Conservation (phyloP, 2,888 invertebrate species). For the Acleris cristana region DNA sequence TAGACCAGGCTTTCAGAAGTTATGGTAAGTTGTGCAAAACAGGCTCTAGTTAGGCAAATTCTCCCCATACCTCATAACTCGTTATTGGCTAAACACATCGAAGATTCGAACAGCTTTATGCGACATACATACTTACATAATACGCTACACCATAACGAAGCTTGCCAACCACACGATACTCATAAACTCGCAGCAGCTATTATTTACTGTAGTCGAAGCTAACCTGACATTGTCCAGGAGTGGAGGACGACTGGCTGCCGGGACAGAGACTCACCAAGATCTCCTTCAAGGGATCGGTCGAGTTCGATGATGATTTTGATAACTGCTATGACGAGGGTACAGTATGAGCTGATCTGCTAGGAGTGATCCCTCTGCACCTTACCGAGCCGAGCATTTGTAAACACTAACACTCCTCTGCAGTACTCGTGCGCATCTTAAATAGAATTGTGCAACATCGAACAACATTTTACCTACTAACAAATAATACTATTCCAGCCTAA, state of each 20-base stretch:
- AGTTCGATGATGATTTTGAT: conserved; percentile 81
- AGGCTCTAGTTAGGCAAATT: conserved; percentile 27
- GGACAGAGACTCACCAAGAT: conserved; percentile 82
- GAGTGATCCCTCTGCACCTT: conserved; percentile 71
- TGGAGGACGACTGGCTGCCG: conserved; percentile 80
- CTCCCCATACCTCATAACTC: conserved; percentile 14
- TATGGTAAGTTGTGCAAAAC: conserved; percentile 53
- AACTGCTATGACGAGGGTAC: conserved; percentile 79
- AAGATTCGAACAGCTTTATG: conserved; percentile 41
- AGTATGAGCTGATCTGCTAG: conserved; percentile 62
- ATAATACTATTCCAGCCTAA: conserved; percentile 40
- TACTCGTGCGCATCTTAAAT: conserved; percentile 19
- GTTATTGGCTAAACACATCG: conserved; percentile 32
- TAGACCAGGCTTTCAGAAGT: conserved; percentile 54
- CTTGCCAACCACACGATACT: conserved; percentile 42
- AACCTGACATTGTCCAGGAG: conserved; percentile 76
- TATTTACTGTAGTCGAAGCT: conserved; percentile 62
- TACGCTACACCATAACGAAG: conserved; percentile 47
- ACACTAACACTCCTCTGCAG: conserved; percentile 56
- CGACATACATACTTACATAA: conserved; percentile 38
- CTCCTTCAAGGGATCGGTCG: conserved; percentile 78
- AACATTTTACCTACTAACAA: conserved; percentile 41
- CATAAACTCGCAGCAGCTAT: conserved; percentile 51
- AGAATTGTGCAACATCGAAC: conserved; percentile 43
- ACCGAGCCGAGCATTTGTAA: conserved; percentile 60